Evolutionary conservation across 2,113 vertebrate species (phyloP), one percentile per base, ranked within the genome.

Genomic region (Seriola rivoliana): DNA sequence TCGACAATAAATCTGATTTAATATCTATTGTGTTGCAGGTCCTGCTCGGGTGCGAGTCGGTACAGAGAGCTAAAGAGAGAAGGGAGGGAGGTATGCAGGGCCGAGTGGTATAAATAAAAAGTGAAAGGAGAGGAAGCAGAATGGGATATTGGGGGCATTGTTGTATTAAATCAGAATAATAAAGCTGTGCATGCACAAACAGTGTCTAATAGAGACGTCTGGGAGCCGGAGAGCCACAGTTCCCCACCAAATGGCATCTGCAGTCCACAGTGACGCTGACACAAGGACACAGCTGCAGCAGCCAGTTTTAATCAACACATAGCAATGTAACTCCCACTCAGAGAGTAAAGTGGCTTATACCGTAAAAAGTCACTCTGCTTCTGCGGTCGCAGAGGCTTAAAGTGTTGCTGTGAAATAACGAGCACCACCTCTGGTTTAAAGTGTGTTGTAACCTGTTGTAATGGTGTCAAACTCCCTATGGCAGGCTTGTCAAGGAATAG

Each of bases 151-250:
- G 82, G 80, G 81, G 82, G 71, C 83, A 92, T 84, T 85, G 90
- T 92, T 93, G 91, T 92, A 94, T 94, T 94, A 94, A 94, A 95
- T 94, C 94, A 93, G 85, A 93, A 94, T 93, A 94, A 93, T 94
- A 94, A 93, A 94, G 86, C 77, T 81, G 87, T 85, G 88, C 78
- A 91, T 88, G 82, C 92, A 89, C 90, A 92, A 94, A 92, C 83
- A 78, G 82, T 62, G 85, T 85, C 89, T 93, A 93, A 95, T 92
- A 85, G 91, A 96, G 91, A 93, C 68, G 80, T 92, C 90, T 81
- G 77, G 87, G 79, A 74, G 77, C 85, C 40, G 8, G 58, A 63
- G 48, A 75, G 80, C 16, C 46, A 58, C 78, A 36, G 69, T 59
- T 77, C 60, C 75, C 36, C 58, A 25, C 66, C 60, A 75, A 89